phyloP scores from a whole-genome alignment of 2,113 vertebrate genomes.

The Apteryx owenii region DNA sequence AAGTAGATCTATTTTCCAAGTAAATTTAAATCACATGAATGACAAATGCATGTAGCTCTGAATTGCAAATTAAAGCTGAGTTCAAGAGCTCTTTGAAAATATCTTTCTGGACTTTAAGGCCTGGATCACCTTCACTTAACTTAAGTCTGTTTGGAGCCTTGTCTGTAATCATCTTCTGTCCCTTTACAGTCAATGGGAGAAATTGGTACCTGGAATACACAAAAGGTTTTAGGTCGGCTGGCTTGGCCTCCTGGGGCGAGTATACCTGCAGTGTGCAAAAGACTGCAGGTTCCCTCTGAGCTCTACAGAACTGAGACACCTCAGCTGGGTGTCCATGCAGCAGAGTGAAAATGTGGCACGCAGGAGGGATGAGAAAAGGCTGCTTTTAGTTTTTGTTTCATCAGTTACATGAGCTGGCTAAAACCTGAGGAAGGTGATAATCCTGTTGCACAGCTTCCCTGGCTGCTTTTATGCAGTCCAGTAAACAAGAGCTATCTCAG shows the following conservation, averaged over 20 bases:
- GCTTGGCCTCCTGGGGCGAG: not conserved
- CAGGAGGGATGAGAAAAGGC: not conserved
- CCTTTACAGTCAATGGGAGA: not conserved
- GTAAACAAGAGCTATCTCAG: not conserved
- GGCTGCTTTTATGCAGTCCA: not conserved
- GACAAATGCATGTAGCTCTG: not conserved
- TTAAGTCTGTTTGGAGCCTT: not conserved
- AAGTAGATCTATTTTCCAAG: not conserved
- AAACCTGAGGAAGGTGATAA: not conserved
- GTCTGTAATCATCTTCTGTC: not conserved
- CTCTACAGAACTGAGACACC: not conserved
- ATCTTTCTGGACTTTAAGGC: not conserved
- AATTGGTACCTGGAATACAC: fast-evolving
- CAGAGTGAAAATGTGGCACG: not conserved
- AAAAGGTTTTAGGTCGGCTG: not conserved
- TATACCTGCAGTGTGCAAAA: not conserved
- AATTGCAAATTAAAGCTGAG: not conserved
- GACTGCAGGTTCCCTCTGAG: not conserved
- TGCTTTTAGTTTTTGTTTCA: not conserved
- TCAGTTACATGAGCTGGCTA: not conserved
- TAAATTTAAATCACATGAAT: not conserved
- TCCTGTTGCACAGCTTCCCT: not conserved
- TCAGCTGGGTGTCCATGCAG: not conserved
- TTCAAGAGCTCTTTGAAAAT: not conserved
- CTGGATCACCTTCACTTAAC: not conserved